These are phyloP conservation scores for Poicephalus gulielmi DNA, from an alignment of 2,113 vertebrate genomes.

Conservation along the genomic window DNA sequence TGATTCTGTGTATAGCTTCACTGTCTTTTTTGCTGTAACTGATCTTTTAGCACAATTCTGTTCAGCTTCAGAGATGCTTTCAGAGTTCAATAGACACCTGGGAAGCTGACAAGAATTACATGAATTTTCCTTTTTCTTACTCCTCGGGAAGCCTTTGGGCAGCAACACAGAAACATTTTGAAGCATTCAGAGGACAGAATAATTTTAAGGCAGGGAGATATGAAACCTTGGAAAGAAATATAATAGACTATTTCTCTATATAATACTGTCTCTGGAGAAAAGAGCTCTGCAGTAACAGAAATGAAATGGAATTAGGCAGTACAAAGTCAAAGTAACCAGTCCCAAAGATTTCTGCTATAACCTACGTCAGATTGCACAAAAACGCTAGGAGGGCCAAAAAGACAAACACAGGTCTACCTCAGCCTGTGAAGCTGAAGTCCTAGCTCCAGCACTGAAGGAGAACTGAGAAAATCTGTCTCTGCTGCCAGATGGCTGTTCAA, in stretches of 20 bases:
- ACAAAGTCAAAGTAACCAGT: background rate
- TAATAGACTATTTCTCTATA: background rate
- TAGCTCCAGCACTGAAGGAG: background rate
- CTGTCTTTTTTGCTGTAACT: background rate
- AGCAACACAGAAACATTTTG: background rate
- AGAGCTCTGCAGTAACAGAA: background rate
- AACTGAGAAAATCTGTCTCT: background rate
- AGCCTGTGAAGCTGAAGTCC: background rate
- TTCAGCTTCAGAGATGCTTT: background rate
- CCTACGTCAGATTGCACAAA: background rate
- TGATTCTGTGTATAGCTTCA: background rate
- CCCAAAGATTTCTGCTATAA: background rate
- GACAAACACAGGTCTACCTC: background rate
- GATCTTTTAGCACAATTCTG: background rate
- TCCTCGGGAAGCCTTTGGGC: background rate
- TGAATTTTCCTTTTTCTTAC: background rate
- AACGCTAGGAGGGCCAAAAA: background rate
- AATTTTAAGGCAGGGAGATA: background rate
- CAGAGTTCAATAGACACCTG: background rate
- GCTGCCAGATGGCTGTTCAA: background rate
- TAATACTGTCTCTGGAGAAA: background rate
- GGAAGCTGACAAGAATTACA: background rate
- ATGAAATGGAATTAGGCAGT: background rate
- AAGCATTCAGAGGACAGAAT: background rate
- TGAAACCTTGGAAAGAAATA: slow-evolving; percentile 8